These are phyloP conservation scores for Eilema griseolum DNA, from an alignment of 2,888 invertebrate genomes.

Conservation along the genomic window DNA sequence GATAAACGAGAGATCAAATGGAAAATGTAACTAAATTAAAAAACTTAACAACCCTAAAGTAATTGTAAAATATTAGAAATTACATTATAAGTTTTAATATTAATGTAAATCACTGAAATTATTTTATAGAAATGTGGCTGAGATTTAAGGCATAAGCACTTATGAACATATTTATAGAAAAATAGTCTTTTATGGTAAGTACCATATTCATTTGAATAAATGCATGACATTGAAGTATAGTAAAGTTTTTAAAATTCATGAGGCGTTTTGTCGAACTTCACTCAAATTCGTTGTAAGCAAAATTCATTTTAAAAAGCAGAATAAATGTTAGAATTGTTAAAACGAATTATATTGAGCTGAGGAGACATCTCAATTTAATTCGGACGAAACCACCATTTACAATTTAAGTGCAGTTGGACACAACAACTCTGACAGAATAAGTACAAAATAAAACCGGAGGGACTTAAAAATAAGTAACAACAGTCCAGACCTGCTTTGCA, in stretches of 20 bases:
- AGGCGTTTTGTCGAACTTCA: slow-evolving; percentile 85
- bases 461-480: slow-evolving; percentile 86
- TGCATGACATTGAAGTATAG: slow-evolving; percentile 43
- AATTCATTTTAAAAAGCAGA: slow-evolving; percentile 66
- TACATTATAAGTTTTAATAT: slow-evolving; percentile 34
- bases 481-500: slow-evolving; percentile 84
- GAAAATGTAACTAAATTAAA: slow-evolving; percentile 74
- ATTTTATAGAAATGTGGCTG: slow-evolving; percentile 38
- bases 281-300: slow-evolving; percentile 79
- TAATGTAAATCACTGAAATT: slow-evolving; percentile 46
- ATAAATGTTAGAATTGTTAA: slow-evolving; percentile 65
- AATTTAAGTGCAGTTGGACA: slow-evolving; percentile 87
- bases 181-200: slow-evolving; percentile 41
- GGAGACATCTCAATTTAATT: slow-evolving; percentile 59
- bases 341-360: slow-evolving; percentile 62
- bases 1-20: slow-evolving; percentile 84
- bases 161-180: slow-evolving; percentile 51
- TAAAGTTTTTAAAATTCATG: slow-evolving; percentile 41
- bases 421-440: slow-evolving; percentile 77
- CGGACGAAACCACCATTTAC: slow-evolving; percentile 79
- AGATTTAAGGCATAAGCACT: slow-evolving; percentile 49
- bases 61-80: slow-evolving; percentile 41
- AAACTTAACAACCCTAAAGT: slow-evolving; percentile 80
- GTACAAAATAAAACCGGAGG: slow-evolving; percentile 69
- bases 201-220: slow-evolving; percentile 39